phyloP scores from a whole-genome alignment of 92 coral and sea anemone genomes.

The Desmophyllum pertusum region DNA sequence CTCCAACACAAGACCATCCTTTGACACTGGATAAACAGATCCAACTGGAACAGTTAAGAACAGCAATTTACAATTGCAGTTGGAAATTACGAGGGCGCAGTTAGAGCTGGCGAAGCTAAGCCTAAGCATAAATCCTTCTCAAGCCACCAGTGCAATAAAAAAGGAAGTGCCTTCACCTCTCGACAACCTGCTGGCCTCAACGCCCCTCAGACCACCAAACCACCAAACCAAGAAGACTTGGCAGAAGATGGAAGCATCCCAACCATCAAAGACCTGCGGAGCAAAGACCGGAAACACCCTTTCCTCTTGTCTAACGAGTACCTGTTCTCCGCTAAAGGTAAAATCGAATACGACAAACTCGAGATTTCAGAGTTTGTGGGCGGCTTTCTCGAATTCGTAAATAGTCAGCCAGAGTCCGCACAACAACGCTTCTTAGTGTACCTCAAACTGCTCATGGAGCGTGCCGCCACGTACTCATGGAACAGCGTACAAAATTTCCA shows the following conservation, averaged over 20 bases:
- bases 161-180: conserved; percentile 7
- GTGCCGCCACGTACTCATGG: conserved; percentile 49
- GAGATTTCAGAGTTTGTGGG: conserved; percentile 58
- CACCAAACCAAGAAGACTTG: conserved; percentile 2
- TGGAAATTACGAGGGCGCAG: conserved; percentile 12
- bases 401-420: conserved; percentile 43
- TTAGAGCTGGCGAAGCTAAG: conserved; percentile 12
- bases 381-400: conserved; percentile 43
- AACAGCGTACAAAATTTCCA: conserved; percentile 48
- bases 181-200: conserved; percentile 18
- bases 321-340: conserved; percentile 63
- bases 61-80: conserved; percentile 15
- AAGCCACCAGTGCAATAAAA: background rate
- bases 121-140: conserved; percentile 12
- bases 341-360: conserved; percentile 48
- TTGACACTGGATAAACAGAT: conserved; percentile 14
- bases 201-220: no score
- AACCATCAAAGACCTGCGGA: conserved; percentile 16
- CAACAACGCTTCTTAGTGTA: conserved; percentile 27
- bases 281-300: conserved; percentile 33
- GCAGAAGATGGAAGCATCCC: conserved; percentile 22
- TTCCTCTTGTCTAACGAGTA: conserved; percentile 40
- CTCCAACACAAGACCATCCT: background rate
- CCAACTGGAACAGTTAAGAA: conserved; percentile 15
- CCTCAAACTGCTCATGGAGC: conserved; percentile 49